Conservation (phyloP, 2,888 invertebrate genomes). For the Dorcus hopei region DNA sequence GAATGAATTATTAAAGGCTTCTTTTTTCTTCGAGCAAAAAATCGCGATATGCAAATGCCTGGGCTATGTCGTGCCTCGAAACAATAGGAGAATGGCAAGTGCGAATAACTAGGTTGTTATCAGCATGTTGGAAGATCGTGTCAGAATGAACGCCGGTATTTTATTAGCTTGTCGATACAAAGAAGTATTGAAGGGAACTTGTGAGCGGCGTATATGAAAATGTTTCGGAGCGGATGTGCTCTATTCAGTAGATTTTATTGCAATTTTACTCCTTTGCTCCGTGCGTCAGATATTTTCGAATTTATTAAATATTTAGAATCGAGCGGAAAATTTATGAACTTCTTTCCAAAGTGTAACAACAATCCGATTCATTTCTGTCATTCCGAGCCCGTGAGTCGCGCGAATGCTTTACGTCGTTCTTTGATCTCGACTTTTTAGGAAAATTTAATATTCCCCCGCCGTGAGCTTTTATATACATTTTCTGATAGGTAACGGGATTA, state of each 20-base stretch:
- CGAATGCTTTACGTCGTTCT: too few relatives aligned
- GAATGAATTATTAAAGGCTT: too few relatives aligned
- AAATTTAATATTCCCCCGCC: too few relatives aligned
- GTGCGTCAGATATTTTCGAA: not conserved
- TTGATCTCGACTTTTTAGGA: too few relatives aligned
- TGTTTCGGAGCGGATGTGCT: constrained; percentile 4
- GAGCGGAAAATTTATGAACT: not conserved
- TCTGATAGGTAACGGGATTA: too few relatives aligned
- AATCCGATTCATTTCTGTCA: too few relatives aligned
- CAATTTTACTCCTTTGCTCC: not conserved
- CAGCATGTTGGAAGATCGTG: constrained; percentile 29
- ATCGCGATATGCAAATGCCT: constrained; percentile 29
- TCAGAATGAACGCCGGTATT: constrained; percentile 27
- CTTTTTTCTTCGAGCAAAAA: too few relatives aligned
- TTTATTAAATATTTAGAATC: constrained; percentile 1
- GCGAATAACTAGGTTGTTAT: constrained; percentile 34
- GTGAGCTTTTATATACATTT: too few relatives aligned
- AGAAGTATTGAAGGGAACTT: constrained; percentile 9
- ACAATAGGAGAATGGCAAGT: constrained; percentile 32
- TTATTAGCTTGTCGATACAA: constrained; percentile 34
- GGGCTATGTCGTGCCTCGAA: constrained; percentile 28
- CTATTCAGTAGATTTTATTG: not conserved
- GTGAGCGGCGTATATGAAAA: constrained; percentile 1
- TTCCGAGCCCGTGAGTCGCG: too few relatives aligned
- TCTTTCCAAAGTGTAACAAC: too few relatives aligned